These are phyloP conservation scores for Zaprionus ornatus DNA, from an alignment of 1,140 invertebrate genomes.

Conservation along the genomic window DNA sequence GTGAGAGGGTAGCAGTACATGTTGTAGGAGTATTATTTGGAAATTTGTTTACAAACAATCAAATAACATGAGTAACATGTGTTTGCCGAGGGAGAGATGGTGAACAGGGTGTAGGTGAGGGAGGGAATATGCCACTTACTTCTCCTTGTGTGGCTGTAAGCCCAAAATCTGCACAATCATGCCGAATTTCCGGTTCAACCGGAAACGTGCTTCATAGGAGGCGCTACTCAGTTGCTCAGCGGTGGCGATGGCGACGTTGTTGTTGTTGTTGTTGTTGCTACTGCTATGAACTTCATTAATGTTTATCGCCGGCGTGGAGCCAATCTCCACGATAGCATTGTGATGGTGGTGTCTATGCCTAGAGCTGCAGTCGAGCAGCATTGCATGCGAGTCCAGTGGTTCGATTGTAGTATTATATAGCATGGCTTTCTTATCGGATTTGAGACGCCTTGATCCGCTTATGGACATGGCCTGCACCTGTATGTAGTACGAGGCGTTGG, in stretches of 20 bases:
- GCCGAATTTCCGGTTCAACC: conserved; percentile 76
- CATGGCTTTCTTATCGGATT: conserved; percentile 87
- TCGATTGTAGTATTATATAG: conserved; percentile 87
- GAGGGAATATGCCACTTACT: conserved; percentile 53
- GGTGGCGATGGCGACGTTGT: conserved; percentile 22
- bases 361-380: conserved; percentile 55
- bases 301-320: conserved; percentile 35
- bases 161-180: conserved; percentile 83
- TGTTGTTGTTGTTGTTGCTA: not conserved
- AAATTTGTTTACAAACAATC: conserved; percentile 64
- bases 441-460: conserved; percentile 87
- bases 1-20: not conserved
- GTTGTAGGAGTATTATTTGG: conserved; percentile 19
- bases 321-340: conserved; percentile 12
- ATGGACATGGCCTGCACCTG: conserved; percentile 89
- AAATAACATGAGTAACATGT: conserved; percentile 55
- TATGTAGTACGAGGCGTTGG: conserved; percentile 88
- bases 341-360: conserved; percentile 57
- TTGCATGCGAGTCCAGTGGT: conserved; percentile 35
- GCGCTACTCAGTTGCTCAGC: conserved; percentile 23
- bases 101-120: not conserved
- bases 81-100: conserved; percentile 14
- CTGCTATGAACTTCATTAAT: conserved; percentile 47
- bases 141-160: conserved; percentile 75
- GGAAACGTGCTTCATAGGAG: conserved; percentile 73